Base-by-base conservation (phyloP, 2,797 vertebrate species). In the Yasuhikotakia modesta region DNA sequence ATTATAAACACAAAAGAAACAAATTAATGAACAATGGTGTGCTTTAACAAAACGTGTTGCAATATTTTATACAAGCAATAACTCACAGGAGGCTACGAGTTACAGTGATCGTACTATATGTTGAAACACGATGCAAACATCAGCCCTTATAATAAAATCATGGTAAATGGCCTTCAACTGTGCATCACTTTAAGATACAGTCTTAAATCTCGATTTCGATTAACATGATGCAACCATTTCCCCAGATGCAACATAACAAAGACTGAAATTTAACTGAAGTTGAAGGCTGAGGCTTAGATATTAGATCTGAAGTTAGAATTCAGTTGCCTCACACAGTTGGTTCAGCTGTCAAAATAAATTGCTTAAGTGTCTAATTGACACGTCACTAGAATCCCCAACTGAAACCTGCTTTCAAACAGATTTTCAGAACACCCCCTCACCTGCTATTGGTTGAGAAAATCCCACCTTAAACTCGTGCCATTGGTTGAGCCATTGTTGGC, bases 261-360 rank as follows among this genome's bases (percentile, higher is more conserved):
- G 19, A 22, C 32, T 1, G 14, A 21, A 21, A 6, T 73, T 48
- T 32, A 11, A 39, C 19, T 64, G 11, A 39, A 24, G 32, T 35
- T 32, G 22, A 22, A 5, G 4, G 8, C 14, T 53, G 35, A 68
- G 48, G 4, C 45, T 17, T 60, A 35, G 27, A 7, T 58, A 17
- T 60, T 69, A 11, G 58, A 35, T 60, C 8, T 48, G 5, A 69
- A 19, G 24, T 50, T 60, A 60, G 43, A 55, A 60, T 68, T 48
- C 24, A 50, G 53, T 69, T 22, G 27, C 27, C 1, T 60, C 27
- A 27, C 27, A 27, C 27, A 27, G 27, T 27, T 27, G 27, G 4
- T 27, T 27, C 27, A 27, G 27, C 69, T 11, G 16, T 48, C 30
- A 79, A 32, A 67, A 35, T 3, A 65, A 57, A 11, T 45, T 63